Conservation (phyloP, 2,888 invertebrate genomes). For the Auanema sp. region DNA sequence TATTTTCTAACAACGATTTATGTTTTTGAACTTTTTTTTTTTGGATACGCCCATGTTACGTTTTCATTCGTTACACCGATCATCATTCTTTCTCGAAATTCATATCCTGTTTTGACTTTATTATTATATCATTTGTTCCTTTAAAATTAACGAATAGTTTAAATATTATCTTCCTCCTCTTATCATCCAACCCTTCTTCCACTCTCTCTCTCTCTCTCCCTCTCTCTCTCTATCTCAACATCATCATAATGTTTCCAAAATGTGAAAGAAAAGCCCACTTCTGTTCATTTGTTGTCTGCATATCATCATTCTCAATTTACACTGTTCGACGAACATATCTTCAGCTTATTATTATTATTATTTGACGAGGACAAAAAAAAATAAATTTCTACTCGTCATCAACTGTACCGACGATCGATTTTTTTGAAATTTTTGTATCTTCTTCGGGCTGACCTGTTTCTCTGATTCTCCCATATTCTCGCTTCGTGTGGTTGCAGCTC, state of each 20-base stretch:
- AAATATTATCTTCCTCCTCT: background rate
- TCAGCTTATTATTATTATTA: conserved; percentile 7
- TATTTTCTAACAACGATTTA: background rate
- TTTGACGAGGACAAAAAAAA: conserved; percentile 6
- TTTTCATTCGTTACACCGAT: no score
- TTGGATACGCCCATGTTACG: conserved; percentile 1
- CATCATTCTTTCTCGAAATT: no score
- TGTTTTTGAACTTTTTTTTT: background rate
- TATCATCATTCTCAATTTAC: conserved; percentile 2
- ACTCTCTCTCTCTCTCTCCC: conserved; percentile 15
- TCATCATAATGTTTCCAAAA: background rate
- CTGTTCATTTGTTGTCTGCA: conserved; percentile 13
- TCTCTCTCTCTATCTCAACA: conserved; percentile 15
- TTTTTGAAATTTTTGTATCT: background rate
- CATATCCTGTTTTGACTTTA: no score
- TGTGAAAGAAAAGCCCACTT: conserved; percentile 5
- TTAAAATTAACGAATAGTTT: conserved; percentile 2
- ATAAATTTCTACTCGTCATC: background rate
- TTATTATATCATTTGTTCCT: no score
- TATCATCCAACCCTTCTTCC: conserved; percentile 9
- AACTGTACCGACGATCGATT: conserved; percentile 6
- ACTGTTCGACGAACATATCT: background rate
- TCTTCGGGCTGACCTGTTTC: conserved; percentile 8
- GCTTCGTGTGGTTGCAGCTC: no score
- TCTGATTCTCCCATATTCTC: background rate